Evolutionary conservation across 2,888 invertebrate genomes (phyloP).

Genomic region (Osedax fenrisi): DNA sequence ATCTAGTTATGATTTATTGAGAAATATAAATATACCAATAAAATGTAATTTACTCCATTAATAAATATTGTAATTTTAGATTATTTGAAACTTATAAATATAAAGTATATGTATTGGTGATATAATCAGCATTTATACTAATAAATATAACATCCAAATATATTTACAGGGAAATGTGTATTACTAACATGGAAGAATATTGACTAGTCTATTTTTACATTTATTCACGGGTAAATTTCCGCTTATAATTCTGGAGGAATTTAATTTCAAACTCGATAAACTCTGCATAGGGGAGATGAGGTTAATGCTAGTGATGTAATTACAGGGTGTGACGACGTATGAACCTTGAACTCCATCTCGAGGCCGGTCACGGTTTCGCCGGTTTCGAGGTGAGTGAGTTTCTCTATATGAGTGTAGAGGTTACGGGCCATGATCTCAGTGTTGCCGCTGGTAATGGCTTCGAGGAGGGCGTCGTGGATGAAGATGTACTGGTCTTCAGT

Average conservation of each 20-base stretch:
- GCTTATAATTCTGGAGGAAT: conserved; percentile 81
- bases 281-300: too few relatives aligned
- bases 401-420: conserved; percentile 85
- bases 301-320: too few relatives aligned
- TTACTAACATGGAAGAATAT: conserved; percentile 72
- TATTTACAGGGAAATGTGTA: too few relatives aligned
- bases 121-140: too few relatives aligned
- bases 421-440: conserved; percentile 91
- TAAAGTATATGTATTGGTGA: too few relatives aligned
- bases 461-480: conserved; percentile 89
- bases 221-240: conserved; percentile 93
- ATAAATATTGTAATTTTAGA: too few relatives aligned
- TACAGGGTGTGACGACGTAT: too few relatives aligned
- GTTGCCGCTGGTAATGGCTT: conserved; percentile 87
- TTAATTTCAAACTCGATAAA: conserved; percentile 79
- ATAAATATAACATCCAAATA: too few relatives aligned
- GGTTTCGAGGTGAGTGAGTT: conserved; percentile 66
- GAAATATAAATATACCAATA: too few relatives aligned
- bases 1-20: too few relatives aligned
- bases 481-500: conserved; percentile 99
- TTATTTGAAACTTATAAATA: too few relatives aligned
- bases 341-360: conserved; percentile 49
- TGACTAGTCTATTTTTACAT: conserved; percentile 91
- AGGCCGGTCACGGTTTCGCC: conserved; percentile 49
- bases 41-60: too few relatives aligned